Evolutionary conservation across 1,140 invertebrate genomes (phyloP).

Genomic region (Drosophila nigrodunni): DNA sequence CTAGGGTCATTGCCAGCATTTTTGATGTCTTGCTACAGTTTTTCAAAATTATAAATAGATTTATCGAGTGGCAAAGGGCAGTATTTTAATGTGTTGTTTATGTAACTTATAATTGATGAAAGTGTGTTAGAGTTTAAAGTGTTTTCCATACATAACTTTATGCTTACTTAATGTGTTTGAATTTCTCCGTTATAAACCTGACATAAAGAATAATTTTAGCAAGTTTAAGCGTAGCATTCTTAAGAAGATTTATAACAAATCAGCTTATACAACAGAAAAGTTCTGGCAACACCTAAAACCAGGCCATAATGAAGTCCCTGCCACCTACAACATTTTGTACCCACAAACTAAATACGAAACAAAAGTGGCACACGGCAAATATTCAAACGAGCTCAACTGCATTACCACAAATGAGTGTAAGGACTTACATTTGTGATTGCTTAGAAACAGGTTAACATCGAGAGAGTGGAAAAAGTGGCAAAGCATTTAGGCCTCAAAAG

Average conservation of each 20-base stretch:
- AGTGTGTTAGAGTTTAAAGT: no score
- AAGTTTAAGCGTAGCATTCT: no score
- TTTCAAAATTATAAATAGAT: conserved; percentile 12
- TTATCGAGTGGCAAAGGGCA: neutral
- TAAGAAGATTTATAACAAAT: no score
- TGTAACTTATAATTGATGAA: no score
- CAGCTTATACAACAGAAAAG: no score
- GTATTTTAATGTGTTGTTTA: neutral
- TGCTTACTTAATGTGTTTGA: no score
- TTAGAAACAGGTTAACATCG: conserved; percentile 3
- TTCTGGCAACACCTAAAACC: no score
- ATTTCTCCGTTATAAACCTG: no score
- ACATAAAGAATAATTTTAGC: no score
- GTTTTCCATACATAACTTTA: no score
- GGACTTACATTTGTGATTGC: neutral
- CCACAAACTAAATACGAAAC: neutral
- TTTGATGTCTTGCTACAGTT: conserved; percentile 18
- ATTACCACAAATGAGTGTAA: conserved; percentile 3
- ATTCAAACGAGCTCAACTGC: neutral
- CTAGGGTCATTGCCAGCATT: conserved; percentile 16
- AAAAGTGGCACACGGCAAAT: conserved; percentile 9
- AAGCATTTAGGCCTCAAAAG: neutral
- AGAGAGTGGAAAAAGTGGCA: neutral
- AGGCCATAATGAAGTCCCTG: no score
- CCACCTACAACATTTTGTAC: no score